Evolutionary conservation across 2,113 vertebrate genomes (phyloP), one percentile per base, ranked within the genome.

Genomic region (Cavia aperea): DNA sequence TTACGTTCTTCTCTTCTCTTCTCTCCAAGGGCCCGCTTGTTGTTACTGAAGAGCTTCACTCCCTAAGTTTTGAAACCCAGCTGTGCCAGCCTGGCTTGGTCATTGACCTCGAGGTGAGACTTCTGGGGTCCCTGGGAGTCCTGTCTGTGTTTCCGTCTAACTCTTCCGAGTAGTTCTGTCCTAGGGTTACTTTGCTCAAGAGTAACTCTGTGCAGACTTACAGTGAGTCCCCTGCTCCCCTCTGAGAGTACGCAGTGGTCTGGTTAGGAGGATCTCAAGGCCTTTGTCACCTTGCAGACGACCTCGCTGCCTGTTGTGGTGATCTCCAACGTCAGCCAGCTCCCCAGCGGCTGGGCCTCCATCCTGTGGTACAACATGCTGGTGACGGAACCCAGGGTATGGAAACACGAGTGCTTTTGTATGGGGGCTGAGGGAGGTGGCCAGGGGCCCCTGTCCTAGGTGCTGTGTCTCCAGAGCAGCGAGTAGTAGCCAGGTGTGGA

Each of bases 281-380:
- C 91, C 8, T 88, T 16, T 91, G 81, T 95, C 63, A 3, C 66
- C 77, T 96, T 96, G 70, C 84, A 99, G 99, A 98, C 98, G 7
- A 97, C 98, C 11, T 99, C 99, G 10, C 98, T 99, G 93, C 99
- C 99, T 0, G 97, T 99, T 1, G 98, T 99, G 60, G 99, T 99
- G 87, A 99, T 99, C 97, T 99, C 99, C 68, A 99, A 99, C 0
- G 99, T 99, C 75, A 99, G 98, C 96, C 99, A 99, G 97, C 98
- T 99, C 77, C 99, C 99, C 43, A 99, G 98, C 26, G 99, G 99
- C 84, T 99, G 99, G 99, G 99, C 99, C 86, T 99, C 99, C 79
- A 99, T 99, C 96, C 97, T 99, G 51, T 99, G 99, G 99, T 99
- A 99, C 98, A 99, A 99, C 98, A 99, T 99, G 99, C 97, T 99